Base-by-base conservation (phyloP, 23 tunicate genomes). In the Ascidia mentula region DNA sequence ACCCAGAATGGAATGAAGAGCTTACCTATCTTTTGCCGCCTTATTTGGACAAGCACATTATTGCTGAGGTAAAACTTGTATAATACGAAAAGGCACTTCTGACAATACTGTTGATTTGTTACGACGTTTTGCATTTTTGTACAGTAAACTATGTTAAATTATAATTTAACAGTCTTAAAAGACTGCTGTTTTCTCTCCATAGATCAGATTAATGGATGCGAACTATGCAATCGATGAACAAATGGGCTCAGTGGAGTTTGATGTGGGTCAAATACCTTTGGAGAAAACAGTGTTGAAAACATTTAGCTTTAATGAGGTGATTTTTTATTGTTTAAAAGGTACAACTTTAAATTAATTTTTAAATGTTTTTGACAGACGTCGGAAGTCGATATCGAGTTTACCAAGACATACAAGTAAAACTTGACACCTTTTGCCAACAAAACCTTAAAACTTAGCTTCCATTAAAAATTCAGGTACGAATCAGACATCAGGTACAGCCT, bases 121-220 rank as follows among this genome's bases (percentile, higher is more conserved):
- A n/a, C n/a, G n/a, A n/a, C n/a, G n/a, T n/a, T n/a, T n/a, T n/a
- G n/a, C n/a, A n/a, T n/a, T n/a, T n/a, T n/a, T n/a, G n/a, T n/a
- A n/a, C n/a, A n/a, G n/a, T n/a, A n/a, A n/a, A n/a, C n/a, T n/a
- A n/a, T n/a, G n/a, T n/a, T n/a, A n/a, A n/a, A n/a, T n/a, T n/a
- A n/a, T n/a, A n/a, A 53, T 53, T 5, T 53, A 6, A 28, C 13
- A 9, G 24, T 20, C 24, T 53, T 6, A 9, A 53, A n/a, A n/a
- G n/a, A 53, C 13, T 53, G 24, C 13, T 5, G 7, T 6, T n/a
- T 15, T 42, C 5, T 31, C 36, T 13, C 26, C 82, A 28, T 45
- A 93, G 98, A 93, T 93, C 34, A 80, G 72, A 20, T 74, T 93
- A 2, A 93, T 93, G 98, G 98, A 93, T 83, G 79, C 93, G 26